A percentile compares a stretch with the other conserved stretches of the same genome.
These are phyloP conservation scores for Cerceris rybyensis DNA, from an alignment of 2,888 invertebrate genomes.

Conservation along the genomic window DNA sequence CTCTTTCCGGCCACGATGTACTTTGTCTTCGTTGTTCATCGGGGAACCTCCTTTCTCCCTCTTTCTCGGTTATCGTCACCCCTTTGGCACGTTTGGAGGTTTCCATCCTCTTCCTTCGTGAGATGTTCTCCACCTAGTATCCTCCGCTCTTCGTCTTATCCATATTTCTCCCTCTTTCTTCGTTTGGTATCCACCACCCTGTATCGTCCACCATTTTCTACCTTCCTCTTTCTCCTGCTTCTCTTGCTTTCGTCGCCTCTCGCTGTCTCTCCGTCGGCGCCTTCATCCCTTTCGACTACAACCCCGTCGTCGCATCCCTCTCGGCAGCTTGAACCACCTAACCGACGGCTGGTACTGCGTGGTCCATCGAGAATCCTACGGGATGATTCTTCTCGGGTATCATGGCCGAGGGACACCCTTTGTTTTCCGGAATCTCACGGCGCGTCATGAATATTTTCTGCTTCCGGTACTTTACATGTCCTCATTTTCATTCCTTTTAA, in stretches of 20 bases:
- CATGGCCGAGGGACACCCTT: constrained; percentile 37
- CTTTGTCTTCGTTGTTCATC: not conserved
- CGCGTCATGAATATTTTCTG: constrained; percentile 58
- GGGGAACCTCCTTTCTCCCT: constrained; percentile 61
- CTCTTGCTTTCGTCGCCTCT: constrained; percentile 59
- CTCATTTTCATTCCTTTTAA: constrained; percentile 38
- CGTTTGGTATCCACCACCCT: too few species aligned
- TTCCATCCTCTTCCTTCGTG: too few species aligned
- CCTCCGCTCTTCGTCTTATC: too few species aligned
- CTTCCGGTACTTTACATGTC: constrained; percentile 37
- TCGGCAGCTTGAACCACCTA: constrained; percentile 57
- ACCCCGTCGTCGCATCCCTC: constrained; percentile 60
- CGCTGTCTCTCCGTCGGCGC: not conserved
- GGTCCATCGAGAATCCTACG: constrained; percentile 48
- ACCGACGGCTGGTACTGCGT: constrained; percentile 60
- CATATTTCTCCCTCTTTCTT: too few species aligned
- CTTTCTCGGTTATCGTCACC: constrained; percentile 77
- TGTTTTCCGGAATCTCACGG: constrained; percentile 50
- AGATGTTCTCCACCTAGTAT: too few species aligned
- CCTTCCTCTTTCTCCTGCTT: constrained; percentile 70
- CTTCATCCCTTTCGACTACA: not conserved
- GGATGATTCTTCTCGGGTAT: constrained; percentile 71
- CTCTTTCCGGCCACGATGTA: not conserved
- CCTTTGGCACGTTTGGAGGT: too few species aligned
- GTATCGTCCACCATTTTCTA: constrained; percentile 70